Conservation (phyloP, 2,113 vertebrate species). For the Anguilla rostrata region DNA sequence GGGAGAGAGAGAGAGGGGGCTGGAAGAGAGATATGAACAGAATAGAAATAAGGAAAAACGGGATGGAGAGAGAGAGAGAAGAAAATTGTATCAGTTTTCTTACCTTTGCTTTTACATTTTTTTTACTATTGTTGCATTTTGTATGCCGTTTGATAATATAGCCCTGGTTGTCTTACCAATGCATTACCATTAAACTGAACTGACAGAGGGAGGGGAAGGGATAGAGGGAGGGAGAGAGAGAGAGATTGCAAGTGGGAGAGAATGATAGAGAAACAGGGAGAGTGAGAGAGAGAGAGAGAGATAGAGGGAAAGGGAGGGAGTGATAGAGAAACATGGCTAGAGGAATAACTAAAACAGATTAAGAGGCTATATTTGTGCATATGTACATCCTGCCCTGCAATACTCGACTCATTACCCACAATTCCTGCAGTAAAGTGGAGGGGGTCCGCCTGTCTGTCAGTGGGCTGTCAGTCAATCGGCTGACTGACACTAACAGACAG, state of each 20-base stretch:
- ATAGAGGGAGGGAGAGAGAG: background rate
- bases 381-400: background rate
- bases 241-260: no score
- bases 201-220: conserved; percentile 37
- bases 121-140: no score
- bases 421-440: background rate
- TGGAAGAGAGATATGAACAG: no score
- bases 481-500: background rate
- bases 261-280: no score
- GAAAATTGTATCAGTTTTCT: no score
- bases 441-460: no score
- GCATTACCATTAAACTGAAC: background rate
- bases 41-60: background rate
- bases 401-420: background rate
- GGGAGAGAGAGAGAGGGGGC: no score
- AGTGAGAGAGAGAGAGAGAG: background rate
- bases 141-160: no score
- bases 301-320: background rate
- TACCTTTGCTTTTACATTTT: no score
- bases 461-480: background rate
- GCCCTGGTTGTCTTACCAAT: no score
- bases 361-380: background rate
- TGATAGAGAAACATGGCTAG: background rate
- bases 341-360: no score
- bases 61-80: background rate